Base-by-base conservation (phyloP, 2,888 invertebrate species). In the Agonopterix heracliana region DNA sequence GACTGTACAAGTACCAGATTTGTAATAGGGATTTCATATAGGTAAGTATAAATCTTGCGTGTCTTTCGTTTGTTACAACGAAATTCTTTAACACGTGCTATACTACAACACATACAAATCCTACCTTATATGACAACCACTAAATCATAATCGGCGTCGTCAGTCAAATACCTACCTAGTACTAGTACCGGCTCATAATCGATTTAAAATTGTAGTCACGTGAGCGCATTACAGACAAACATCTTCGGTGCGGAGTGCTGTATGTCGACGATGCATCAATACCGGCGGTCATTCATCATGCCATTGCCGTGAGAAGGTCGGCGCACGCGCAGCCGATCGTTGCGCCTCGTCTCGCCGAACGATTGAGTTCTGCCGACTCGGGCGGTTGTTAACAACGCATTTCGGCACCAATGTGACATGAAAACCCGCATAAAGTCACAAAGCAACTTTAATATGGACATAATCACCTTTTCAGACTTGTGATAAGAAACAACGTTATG, bases 221-320 rank as follows among this genome's bases (percentile, higher is more conserved):
- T 52, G 48, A 50, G 44, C 17, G 45, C 45, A 54, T 59, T 54
- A 55, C 57, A 45, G 43, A 45, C 48, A 42, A 54, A 48, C 50
- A 50, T 51, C 47, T 45, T 44, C 45, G 36, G 26, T 42, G 12
- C 13, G 9, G 43, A 51, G 44, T 44, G 10, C 36, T 34, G 54
- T 44, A 59, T 51, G 54, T 61, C 59, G 56, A 52, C 60, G 57
- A 61, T 61, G 54, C 66, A 64, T 69, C 64, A 66, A 61, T 61
- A 61, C 42, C 5, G 41, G 48, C 53, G 54, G 54, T 60, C 61
- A 68, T 73, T 61, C 65, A 70, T 76, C 74, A 72, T 56, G 44
- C 41, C 47, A 73, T 71, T 56, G 45, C 41, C 48, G 54, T 48
- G 64, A 61, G 64, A 64, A 70, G 63, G 64, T 64, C 63, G 64